phyloP scores from a whole-genome alignment of 2,888 invertebrate genomes.

The Drosophila parthenogenetica region DNA sequence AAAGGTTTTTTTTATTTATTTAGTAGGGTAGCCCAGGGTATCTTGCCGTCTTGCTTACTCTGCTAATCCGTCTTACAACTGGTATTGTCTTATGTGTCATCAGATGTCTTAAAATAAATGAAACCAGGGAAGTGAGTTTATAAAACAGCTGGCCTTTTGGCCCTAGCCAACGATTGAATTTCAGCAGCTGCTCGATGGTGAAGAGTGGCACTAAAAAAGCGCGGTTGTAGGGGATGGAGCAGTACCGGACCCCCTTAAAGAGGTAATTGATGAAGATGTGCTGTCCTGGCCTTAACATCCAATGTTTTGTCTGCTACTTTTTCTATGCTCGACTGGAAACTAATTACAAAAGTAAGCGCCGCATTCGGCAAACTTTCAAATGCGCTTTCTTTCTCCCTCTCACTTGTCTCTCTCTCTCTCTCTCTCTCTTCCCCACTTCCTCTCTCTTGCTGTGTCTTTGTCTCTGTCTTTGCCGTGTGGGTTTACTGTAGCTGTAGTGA shows the following conservation, averaged over 20 bases:
- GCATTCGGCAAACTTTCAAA: constrained; percentile 48
- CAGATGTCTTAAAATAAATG: too few species aligned
- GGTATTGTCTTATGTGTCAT: too few species aligned
- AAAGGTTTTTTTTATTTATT: too few species aligned
- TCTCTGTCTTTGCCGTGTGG: constrained; percentile 8
- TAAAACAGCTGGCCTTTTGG: too few species aligned
- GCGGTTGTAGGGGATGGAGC: too few species aligned
- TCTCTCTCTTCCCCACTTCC: not conserved
- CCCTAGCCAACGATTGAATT: not conserved
- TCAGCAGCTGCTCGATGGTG: not conserved
- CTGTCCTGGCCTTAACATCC: not conserved
- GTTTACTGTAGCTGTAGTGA: constrained; percentile 18
- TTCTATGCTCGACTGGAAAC: constrained; percentile 41
- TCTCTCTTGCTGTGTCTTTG: not conserved
- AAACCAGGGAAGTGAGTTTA: too few species aligned
- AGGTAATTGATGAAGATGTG: constrained; percentile 15
- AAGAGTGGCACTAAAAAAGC: too few species aligned
- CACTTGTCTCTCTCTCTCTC: not conserved
- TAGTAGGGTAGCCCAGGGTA: too few species aligned
- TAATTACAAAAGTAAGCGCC: constrained; percentile 67
- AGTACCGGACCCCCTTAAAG: not conserved
- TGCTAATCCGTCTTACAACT: too few species aligned
- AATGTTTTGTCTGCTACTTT: constrained; percentile 5
- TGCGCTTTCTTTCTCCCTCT: constrained; percentile 26
- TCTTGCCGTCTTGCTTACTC: too few species aligned